A percentile compares a stretch with the other conserved stretches of the same genome.
Conservation (phyloP, 2,888 invertebrate species). For the Mantis religiosa region DNA sequence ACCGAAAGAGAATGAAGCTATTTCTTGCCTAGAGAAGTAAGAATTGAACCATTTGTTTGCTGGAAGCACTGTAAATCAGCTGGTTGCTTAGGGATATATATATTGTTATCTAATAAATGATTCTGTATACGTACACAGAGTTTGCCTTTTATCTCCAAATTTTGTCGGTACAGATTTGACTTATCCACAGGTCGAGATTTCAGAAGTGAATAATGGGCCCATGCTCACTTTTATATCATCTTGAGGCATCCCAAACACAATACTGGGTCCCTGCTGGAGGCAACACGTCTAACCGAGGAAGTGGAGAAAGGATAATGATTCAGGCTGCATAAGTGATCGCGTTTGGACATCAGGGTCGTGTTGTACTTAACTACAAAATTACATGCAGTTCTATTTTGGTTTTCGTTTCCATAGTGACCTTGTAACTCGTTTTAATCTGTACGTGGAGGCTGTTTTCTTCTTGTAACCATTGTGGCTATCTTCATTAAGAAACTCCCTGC, state of each 20-base stretch:
- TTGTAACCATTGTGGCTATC: neutral
- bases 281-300: neutral
- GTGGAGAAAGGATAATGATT: neutral
- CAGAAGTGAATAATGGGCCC: neutral
- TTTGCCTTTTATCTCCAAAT: too few relatives aligned
- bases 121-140: too few relatives aligned
- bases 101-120: too few relatives aligned
- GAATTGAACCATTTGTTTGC: too few relatives aligned
- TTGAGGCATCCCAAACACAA: neutral
- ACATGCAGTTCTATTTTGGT: neutral
- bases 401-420: neutral
- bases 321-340: neutral
- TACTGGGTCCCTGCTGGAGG: neutral
- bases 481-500: neutral
- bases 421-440: neutral
- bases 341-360: neutral
- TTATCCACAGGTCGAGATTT: too few relatives aligned
- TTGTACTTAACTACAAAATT: too few relatives aligned
- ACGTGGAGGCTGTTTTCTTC: neutral
- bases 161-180: too few relatives aligned
- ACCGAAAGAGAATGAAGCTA: too few relatives aligned
- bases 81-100: too few relatives aligned
- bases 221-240: neutral
- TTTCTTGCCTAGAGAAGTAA: too few relatives aligned
- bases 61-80: too few relatives aligned